A percentile compares a stretch with the other conserved stretches of the same genome.
These are phyloP conservation scores for Rostratula benghalensis DNA, from an alignment of 2,113 vertebrate genomes.

Conservation along the genomic window DNA sequence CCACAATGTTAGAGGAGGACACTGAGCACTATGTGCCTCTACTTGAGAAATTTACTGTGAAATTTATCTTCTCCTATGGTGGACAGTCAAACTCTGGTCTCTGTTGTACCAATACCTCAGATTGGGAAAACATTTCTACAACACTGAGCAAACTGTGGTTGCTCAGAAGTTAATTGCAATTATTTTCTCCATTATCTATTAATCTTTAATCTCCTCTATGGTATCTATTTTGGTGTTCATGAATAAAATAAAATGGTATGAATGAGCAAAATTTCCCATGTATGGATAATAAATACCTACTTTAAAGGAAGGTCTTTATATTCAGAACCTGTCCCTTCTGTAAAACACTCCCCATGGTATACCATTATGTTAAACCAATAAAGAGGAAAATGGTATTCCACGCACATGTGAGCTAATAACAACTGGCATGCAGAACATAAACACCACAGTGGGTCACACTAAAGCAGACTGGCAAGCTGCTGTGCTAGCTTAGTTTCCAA, in stretches of 20 bases:
- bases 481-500: constrained; percentile 64
- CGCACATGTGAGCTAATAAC: constrained; percentile 63
- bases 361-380: constrained; percentile 56
- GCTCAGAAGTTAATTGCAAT: background rate
- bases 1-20: background rate
- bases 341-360: constrained; percentile 31
- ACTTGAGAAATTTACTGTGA: background rate
- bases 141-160: background rate
- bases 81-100: background rate
- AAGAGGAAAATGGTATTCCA: constrained; percentile 64
- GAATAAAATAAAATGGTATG: background rate
- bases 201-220: background rate
- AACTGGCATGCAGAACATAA: constrained; percentile 70
- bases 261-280: background rate
- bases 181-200: background rate
- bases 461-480: constrained; percentile 48
- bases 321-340: constrained; percentile 11
- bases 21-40: background rate
- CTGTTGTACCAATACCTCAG: background rate
- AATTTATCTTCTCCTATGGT: background rate
- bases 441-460: constrained; percentile 57
- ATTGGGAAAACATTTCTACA: background rate
- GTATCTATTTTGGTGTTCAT: background rate
- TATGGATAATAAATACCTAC: constrained; percentile 4
- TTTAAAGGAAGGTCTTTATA: constrained; percentile 17